These are phyloP conservation scores for Oceanodroma tethys DNA, from an alignment of 2,113 vertebrate species.

Conservation along the genomic window DNA sequence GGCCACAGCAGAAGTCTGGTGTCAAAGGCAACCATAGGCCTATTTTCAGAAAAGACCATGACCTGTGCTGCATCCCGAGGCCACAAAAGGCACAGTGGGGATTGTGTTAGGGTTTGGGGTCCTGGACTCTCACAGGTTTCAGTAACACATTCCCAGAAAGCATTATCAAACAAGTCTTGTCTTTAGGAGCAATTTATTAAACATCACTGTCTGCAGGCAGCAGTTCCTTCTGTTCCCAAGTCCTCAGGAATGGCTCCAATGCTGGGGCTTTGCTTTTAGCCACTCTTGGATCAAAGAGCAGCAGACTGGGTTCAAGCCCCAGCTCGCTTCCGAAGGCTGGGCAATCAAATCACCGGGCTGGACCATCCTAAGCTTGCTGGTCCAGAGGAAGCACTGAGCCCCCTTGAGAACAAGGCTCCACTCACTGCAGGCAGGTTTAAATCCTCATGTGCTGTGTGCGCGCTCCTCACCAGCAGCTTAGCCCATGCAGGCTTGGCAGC, in stretches of 20 bases:
- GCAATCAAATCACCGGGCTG: neutral
- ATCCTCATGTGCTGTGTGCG: neutral
- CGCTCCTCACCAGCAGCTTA: neutral
- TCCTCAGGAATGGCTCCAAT: neutral
- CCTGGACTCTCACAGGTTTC: neutral
- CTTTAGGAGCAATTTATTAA: neutral
- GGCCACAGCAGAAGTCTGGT: neutral
- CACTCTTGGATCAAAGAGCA: neutral
- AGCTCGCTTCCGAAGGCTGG: neutral
- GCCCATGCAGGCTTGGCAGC: neutral
- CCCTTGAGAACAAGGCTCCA: neutral
- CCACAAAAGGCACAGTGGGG: neutral
- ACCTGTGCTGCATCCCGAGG: neutral
- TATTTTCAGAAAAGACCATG: neutral
- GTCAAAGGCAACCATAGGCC: neutral
- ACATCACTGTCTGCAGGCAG: neutral
- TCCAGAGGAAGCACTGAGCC: neutral
- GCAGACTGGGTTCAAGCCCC: neutral
- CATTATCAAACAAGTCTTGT: neutral
- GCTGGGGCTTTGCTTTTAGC: neutral
- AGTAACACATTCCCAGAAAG: neutral
- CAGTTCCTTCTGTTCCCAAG: neutral
- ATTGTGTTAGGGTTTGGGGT: neutral
- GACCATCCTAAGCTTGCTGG: neutral
- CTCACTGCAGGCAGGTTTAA: neutral